A percentile compares a stretch with the other conserved stretches of the same genome.
These are phyloP conservation scores for Nannoperca australis DNA, from an alignment of 2,797 vertebrate genomes.

Conservation along the genomic window DNA sequence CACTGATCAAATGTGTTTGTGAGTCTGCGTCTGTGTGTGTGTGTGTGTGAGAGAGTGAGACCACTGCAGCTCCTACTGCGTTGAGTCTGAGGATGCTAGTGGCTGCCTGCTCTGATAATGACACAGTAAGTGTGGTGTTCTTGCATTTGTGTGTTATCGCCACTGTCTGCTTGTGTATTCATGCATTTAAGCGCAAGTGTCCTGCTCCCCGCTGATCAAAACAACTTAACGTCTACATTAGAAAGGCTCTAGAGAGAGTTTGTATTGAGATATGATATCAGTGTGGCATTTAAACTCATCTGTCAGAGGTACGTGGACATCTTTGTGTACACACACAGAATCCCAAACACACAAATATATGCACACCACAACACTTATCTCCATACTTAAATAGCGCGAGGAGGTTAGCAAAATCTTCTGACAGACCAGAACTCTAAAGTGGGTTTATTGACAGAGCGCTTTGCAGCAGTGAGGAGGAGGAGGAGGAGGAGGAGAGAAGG, in stretches of 20 bases:
- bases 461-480: slow-evolving; percentile 33
- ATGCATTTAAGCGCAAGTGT: not conserved
- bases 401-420: slow-evolving; percentile 48
- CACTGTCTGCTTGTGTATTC: slow-evolving; percentile 9
- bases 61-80: slow-evolving; percentile 34
- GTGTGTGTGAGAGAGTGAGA: slow-evolving; percentile 29
- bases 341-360: slow-evolving; percentile 1
- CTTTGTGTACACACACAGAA: slow-evolving; percentile 1
- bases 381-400: slow-evolving; percentile 41
- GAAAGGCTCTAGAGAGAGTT: slow-evolving; percentile 15
- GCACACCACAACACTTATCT: slow-evolving; percentile 11
- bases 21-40: slow-evolving; percentile 37
- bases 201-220: slow-evolving; percentile 26
- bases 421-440: slow-evolving; percentile 52
- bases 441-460: slow-evolving; percentile 70
- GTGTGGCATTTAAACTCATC: slow-evolving; percentile 43
- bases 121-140: slow-evolving; percentile 30
- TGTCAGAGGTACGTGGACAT: slow-evolving; percentile 11
- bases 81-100: slow-evolving; percentile 43
- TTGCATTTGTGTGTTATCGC: not conserved
- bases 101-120: slow-evolving; percentile 41
- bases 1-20: slow-evolving; percentile 72
- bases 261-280: slow-evolving; percentile 31
- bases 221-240: slow-evolving; percentile 19
- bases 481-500: slow-evolving; percentile 17